A percentile compares a stretch with the other conserved stretches of the same genome.
These are phyloP conservation scores for Ochropleura leucogaster DNA, from an alignment of 2,888 invertebrate genomes.

Conservation along the genomic window DNA sequence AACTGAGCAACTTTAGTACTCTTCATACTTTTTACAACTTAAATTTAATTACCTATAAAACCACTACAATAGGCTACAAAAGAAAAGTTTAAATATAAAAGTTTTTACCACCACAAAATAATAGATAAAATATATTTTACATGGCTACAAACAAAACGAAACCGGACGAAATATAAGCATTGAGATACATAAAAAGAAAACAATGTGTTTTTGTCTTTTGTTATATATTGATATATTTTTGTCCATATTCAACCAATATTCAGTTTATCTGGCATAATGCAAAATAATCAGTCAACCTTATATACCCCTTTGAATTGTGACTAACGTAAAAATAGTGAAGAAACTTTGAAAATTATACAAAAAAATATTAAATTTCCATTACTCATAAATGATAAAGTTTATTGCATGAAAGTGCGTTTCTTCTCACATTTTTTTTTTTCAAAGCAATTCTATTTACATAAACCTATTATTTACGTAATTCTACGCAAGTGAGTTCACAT, in stretches of 20 bases:
- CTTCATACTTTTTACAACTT: constrained; percentile 83
- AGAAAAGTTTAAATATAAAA: constrained; percentile 71
- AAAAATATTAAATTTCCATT: constrained; percentile 56
- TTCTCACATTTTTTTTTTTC: constrained; percentile 68
- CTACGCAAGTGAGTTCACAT: constrained; percentile 77
- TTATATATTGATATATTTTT: constrained; percentile 61
- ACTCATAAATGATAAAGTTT: constrained; percentile 62
- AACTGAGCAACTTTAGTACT: constrained; percentile 78
- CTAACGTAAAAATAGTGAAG: constrained; percentile 53
- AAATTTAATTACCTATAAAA: constrained; percentile 82
- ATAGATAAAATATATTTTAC: constrained; percentile 60
- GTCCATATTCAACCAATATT: constrained; percentile 55
- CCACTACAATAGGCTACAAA: constrained; percentile 81
- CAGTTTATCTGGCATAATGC: constrained; percentile 53
- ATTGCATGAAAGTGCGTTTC: constrained; percentile 71
- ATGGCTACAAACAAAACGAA: constrained; percentile 54
- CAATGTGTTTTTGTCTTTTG: constrained; percentile 62
- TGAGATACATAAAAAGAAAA: constrained; percentile 50
- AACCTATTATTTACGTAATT: constrained; percentile 80
- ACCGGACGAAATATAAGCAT: constrained; percentile 32
- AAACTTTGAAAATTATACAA: constrained; percentile 56
- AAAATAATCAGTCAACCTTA: constrained; percentile 65
- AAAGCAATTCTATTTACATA: constrained; percentile 87
- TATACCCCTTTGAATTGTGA: constrained; percentile 63
- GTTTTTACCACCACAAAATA: constrained; percentile 77